Conservation (phyloP, 2,113 vertebrate genomes). For the Tragelaphus buxtoni region DNA sequence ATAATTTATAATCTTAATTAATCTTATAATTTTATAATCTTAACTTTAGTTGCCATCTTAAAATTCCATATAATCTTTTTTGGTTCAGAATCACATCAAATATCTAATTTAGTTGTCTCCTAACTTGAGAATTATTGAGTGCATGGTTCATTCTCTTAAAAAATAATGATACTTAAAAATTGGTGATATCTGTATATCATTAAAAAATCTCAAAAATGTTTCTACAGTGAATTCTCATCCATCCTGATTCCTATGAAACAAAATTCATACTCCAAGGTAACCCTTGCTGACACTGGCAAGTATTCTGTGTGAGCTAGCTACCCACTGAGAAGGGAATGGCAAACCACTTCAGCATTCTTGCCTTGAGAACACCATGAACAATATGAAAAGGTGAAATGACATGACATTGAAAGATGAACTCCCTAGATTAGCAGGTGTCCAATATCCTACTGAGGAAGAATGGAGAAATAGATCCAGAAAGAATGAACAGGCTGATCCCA, state of each 20-base stretch:
- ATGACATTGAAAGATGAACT: not conserved
- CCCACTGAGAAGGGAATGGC: not conserved
- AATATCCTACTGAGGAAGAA: not conserved
- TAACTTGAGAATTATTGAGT: not conserved
- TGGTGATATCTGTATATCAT: not conserved
- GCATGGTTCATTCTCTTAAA: not conserved
- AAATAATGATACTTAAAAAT: not conserved
- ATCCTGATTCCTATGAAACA: not conserved
- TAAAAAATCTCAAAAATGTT: not conserved
- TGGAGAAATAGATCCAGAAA: not conserved
- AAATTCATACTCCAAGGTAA: not conserved
- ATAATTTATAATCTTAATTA: too few species aligned
- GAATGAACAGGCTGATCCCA: not conserved
- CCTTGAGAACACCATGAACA: not conserved
- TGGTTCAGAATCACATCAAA: not conserved
- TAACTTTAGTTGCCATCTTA: too few species aligned
- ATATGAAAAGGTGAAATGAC: not conserved
- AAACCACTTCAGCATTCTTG: not conserved
- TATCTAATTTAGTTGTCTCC: not conserved
- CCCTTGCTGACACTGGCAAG: not conserved
- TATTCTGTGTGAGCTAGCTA: not conserved
- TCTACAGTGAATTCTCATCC: not conserved
- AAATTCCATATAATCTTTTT: not conserved
- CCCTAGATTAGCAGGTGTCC: not conserved
- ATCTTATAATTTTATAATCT: too few species aligned